These are phyloP conservation scores for Polydrusus tereticollis DNA, from an alignment of 2,888 invertebrate genomes.

Conservation along the genomic window DNA sequence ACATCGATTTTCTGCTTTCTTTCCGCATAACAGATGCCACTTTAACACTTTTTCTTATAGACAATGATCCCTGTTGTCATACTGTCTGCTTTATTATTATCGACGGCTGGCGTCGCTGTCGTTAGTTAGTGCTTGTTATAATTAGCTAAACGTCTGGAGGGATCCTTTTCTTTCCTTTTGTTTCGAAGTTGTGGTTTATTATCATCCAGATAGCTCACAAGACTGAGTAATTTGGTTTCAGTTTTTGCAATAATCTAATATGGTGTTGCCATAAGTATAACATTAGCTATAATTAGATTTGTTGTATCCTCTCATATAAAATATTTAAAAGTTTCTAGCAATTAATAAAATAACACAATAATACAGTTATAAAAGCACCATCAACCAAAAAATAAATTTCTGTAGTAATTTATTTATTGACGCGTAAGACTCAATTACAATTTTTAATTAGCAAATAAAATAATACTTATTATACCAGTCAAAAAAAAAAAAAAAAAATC, in stretches of 20 bases:
- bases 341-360: too few species aligned
- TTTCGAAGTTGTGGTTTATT: background rate
- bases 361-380: too few species aligned
- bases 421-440: too few species aligned
- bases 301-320: too few species aligned
- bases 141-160: slow-evolving; percentile 1
- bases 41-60: background rate
- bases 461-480: too few species aligned
- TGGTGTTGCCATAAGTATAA: too few species aligned
- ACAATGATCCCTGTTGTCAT: background rate
- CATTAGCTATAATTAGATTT: too few species aligned
- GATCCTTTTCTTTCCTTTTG: background rate
- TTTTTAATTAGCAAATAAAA: too few species aligned
- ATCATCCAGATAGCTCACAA: background rate
- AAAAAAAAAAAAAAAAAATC: too few species aligned
- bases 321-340: too few species aligned
- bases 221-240: background rate
- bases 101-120: background rate
- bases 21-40: background rate
- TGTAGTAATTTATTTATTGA: too few species aligned
- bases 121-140: background rate
- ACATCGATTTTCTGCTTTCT: background rate
- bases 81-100: background rate
- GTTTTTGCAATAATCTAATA: background rate
- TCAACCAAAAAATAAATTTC: too few species aligned